Base-by-base conservation (phyloP, 2,797 vertebrate genomes). In the Telmatherina bonti region DNA sequence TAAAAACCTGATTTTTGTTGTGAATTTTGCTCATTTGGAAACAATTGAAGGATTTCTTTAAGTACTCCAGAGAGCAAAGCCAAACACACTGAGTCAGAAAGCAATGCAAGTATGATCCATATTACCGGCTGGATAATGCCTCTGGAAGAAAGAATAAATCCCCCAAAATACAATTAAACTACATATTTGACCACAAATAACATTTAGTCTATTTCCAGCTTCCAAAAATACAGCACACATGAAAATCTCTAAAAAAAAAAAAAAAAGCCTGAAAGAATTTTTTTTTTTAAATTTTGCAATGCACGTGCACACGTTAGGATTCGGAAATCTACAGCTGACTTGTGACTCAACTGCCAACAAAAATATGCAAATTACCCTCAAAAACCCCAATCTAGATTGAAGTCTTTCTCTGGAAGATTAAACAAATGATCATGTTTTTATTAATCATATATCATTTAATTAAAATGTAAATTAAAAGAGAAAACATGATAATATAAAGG, bases 401-500 rank as follows among this genome's bases (percentile, higher is more conserved):
- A 70, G 43, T 72, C 11, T 62, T 38, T 71, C 62, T 76, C 58
- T 15, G 51, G 57, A 70, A 75, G 58, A 86, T 68, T 24, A 52
- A 78, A 85, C 64, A 26, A 75, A 74, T 62, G 41, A 53, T 52
- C 20, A 36, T 60, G 20, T 27, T 27, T 62, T 49, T 41, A 57
- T 76, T 62, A 36, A 80, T 83, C 72, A 72, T 43, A 70, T 76
- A 78, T 74, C 16, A 72, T 58, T 67, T 83, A 57, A 85, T 82
- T 86, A 75, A 82, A 81, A 85, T 83, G 78, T 74, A 75, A 89
- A 82, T 85, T 76, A 70, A 80, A 77, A 54, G 35, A 45, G n/a
- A 65, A 78, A 82, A 74, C 57, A 79, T 45, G 36, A 61, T 69
- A 74, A 76, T 70, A 65, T 67, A 43, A 61, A 72, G 54, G 72